phyloP scores from a whole-genome alignment of 1,140 invertebrate genomes.

The Papilio helenus region DNA sequence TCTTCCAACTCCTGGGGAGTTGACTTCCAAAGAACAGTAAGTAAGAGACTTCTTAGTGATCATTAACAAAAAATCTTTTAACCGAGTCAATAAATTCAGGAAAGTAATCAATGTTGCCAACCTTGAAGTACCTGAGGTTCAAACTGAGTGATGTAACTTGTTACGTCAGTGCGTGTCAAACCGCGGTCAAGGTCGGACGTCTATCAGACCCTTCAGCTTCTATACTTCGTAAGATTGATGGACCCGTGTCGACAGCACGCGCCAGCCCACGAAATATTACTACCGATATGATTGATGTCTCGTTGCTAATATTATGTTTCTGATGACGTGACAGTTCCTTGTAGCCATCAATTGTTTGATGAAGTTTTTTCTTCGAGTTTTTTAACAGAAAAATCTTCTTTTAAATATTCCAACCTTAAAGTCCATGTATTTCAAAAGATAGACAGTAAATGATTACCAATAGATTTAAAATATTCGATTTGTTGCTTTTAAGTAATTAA shows the following conservation, averaged over 20 bases:
- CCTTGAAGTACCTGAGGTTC: constrained; percentile 28
- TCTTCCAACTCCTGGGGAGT: background rate
- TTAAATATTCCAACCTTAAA: no score
- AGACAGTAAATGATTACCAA: no score
- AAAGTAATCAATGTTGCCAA: constrained; percentile 10
- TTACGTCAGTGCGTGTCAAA: constrained; percentile 3
- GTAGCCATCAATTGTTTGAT: background rate
- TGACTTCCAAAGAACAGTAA: background rate
- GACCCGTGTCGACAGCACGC: constrained; percentile 2
- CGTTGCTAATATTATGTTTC: constrained; percentile 7
- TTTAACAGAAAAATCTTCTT: no score
- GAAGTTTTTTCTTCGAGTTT: background rate
- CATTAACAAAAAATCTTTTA: background rate
- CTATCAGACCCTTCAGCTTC: constrained; percentile 18
- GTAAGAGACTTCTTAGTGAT: background rate
- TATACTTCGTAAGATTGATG: constrained; percentile 33
- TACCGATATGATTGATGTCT: constrained; percentile 19
- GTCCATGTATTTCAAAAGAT: no score
- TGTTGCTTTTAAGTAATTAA: no score
- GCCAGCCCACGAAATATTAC: constrained; percentile 5
- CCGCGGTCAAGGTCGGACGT: constrained; percentile 31
- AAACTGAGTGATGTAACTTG: constrained; percentile 18
- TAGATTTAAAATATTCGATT: no score
- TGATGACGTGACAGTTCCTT: constrained; percentile 13
- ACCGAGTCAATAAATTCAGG: background rate